Conservation (phyloP, 2,888 invertebrate species). For the Drosophila austrosaltans region DNA sequence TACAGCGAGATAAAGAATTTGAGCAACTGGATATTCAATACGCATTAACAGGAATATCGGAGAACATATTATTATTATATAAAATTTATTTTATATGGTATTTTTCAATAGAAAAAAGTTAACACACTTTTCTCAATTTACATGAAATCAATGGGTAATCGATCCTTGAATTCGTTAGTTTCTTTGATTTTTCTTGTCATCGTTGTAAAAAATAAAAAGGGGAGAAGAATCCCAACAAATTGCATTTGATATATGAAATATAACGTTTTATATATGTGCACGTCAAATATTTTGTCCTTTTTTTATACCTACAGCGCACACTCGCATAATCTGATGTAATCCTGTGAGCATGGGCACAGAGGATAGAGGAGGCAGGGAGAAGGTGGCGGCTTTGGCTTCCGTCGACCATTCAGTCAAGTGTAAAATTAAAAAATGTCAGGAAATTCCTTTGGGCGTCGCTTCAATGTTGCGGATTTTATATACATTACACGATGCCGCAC, state of each 20-base stretch:
- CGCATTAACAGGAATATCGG: background rate
- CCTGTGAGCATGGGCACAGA: constrained; percentile 12
- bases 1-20: background rate
- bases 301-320: constrained; percentile 2
- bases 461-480: constrained; percentile 65
- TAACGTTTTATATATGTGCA: constrained; percentile 22
- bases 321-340: constrained; percentile 46
- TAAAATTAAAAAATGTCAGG: constrained; percentile 81
- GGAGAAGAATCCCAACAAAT: constrained; percentile 8
- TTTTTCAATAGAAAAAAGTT: background rate
- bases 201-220: background rate
- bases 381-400: constrained; percentile 30
- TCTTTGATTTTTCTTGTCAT: constrained; percentile 1
- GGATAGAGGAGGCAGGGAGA: background rate
- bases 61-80: background rate
- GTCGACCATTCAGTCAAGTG: constrained; percentile 70
- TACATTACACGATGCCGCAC: constrained; percentile 43
- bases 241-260: constrained; percentile 22
- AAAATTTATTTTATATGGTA: background rate
- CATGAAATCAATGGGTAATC: background rate
- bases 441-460: constrained; percentile 72
- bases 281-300: constrained; percentile 34
- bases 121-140: background rate
- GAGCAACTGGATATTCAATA: background rate
- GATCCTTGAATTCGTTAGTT: constrained; percentile 18